A percentile compares a stretch with the other conserved stretches of the same genome.
phyloP scores from a whole-genome alignment of 2,797 vertebrate species.

The Sebastolobus altivelis region DNA sequence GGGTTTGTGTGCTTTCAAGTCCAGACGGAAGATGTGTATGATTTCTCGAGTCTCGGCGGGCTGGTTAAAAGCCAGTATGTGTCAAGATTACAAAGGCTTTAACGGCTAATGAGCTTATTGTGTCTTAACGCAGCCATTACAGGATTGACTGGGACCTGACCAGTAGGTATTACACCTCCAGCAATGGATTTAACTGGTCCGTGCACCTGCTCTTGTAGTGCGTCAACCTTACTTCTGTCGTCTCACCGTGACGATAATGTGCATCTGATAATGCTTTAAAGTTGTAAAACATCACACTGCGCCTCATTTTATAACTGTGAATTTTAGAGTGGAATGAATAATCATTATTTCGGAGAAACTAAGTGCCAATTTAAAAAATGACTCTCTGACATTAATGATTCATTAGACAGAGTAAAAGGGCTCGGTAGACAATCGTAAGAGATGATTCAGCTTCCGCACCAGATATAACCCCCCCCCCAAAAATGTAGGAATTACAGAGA shows the following conservation, averaged over 20 bases:
- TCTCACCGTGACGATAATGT: neutral
- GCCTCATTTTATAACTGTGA: neutral
- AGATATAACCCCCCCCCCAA: conserved; percentile 5
- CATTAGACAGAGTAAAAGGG: conserved; percentile 3
- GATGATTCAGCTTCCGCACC: conserved; percentile 34
- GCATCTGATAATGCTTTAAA: neutral
- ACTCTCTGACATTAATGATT: neutral
- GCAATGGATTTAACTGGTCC: conserved; percentile 34
- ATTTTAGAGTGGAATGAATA: neutral
- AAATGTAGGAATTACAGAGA: conserved; percentile 21
- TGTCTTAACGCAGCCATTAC: conserved; percentile 44
- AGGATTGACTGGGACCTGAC: conserved; percentile 39
- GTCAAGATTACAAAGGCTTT: conserved; percentile 58
- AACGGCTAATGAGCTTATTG: conserved; percentile 57
- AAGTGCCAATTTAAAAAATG: neutral
- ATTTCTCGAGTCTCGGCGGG: conserved; percentile 10
- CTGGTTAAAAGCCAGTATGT: conserved; percentile 38
- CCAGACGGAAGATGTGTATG: neutral
- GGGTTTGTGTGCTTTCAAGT: neutral
- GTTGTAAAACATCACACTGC: neutral
- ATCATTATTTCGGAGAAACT: neutral
- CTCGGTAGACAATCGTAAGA: neutral
- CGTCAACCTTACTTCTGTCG: neutral
- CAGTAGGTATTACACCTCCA: conserved; percentile 46
- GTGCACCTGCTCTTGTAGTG: conserved; percentile 26